Evolutionary conservation across 1,140 invertebrate species (phyloP).

Genomic region (Copidosoma floridanum): DNA sequence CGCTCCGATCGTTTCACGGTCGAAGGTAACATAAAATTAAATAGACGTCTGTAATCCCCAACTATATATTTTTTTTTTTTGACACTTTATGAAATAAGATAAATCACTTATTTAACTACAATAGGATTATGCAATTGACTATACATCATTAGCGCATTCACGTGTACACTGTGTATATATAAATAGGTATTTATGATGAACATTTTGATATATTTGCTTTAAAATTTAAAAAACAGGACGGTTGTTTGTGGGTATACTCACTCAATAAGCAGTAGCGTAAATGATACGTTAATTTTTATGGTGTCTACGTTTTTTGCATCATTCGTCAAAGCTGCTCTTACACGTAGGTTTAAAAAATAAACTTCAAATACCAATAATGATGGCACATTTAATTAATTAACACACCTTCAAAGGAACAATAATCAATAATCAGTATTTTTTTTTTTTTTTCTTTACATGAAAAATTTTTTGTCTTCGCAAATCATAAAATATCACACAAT

Average conservation of each 20-base stretch:
- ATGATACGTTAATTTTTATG: not conserved
- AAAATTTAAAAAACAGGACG: constrained; percentile 7
- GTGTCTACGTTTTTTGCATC: not conserved
- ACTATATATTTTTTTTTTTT: not conserved
- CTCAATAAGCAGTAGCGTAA: constrained; percentile 3
- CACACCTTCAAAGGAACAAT: no score
- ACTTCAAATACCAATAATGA: no score
- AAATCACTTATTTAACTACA: not conserved
- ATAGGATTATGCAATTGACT: not conserved
- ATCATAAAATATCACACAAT: constrained; percentile 4
- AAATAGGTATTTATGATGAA: constrained; percentile 1
- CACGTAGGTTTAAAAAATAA: no score
- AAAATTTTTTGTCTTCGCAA: not conserved
- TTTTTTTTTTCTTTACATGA: not conserved
- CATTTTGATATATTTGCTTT: not conserved
- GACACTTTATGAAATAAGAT: constrained; percentile 10
- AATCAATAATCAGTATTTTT: not conserved
- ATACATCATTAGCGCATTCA: not conserved
- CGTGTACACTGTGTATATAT: constrained; percentile 1
- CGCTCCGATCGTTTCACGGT: constrained; percentile 16
- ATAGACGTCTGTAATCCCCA: no score
- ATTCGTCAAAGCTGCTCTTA: not conserved
- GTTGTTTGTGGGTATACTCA: constrained; percentile 2
- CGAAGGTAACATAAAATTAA: constrained; percentile 15
- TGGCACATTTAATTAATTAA: no score